Base-by-base conservation (phyloP, 2,113 vertebrate genomes). In the Phaethornis superciliosus region DNA sequence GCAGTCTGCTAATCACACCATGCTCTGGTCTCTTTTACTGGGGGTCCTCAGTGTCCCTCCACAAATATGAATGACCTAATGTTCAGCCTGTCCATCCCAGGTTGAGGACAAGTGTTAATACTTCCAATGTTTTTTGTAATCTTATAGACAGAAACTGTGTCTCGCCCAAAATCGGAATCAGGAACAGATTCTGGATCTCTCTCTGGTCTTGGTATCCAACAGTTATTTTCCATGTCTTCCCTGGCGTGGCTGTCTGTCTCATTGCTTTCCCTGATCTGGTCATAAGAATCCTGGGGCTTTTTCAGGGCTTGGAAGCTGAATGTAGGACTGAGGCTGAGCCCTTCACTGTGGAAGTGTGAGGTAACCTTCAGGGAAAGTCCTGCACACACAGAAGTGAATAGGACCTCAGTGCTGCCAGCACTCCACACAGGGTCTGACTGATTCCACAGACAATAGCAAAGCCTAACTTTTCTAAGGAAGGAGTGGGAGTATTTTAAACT, bases 351-450 rank as follows among this genome's bases (percentile, higher is more conserved):
- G 18, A 75, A 70, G 21, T 40, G 14, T 15, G 15, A 52, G 46
- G 27, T 9, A 82, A 12, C 30, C 23, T 79, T 59, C 27, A 35
- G 24, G 18, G 8, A 7, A 75, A 54, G n/a, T 44, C 8, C 58
- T 52, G 23, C 1, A 2, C 7, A 1, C n/a, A 42, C 32, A 37
- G 44, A 40, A 28, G 6, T 4, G 0, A 76, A 12, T 8, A 72
- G 55, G 49, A 47, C 46, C n/a, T 28, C 27, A 28, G 55, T 37
- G 58, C 30, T 59, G 65, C 56, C 6, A 7, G 51, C 47, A 51
- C 42, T 78, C 33, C 24, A 10, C 2, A 0, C 7, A 3, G 28
- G 44, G 17, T 33, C 46, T 70, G 40, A 10, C 42, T 67, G 27
- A 20, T 33, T 74, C 51, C n/a, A 35, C 6, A 32, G n/a, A 7